Evolutionary conservation across 1,140 invertebrate genomes (phyloP).

Genomic region (Cylas formicarius): DNA sequence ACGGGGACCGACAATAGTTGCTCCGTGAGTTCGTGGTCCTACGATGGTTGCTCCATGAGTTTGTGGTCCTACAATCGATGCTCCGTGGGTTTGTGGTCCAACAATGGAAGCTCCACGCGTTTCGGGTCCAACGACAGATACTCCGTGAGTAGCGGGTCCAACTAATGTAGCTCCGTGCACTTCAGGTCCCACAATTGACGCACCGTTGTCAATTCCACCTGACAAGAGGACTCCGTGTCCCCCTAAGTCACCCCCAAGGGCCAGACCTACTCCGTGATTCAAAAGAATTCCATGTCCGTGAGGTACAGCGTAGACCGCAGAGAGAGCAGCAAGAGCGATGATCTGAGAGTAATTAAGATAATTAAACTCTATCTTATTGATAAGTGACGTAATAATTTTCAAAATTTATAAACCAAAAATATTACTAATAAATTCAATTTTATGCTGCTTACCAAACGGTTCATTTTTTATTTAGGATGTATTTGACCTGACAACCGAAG

Average conservation of each 20-base stretch:
- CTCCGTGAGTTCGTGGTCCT: slow-evolving; percentile 6
- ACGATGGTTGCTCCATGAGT: neutral
- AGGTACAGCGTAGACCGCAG: slow-evolving; percentile 12
- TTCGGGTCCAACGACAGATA: neutral
- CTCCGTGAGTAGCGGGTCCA: slow-evolving; percentile 1
- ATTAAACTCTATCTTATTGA: no score
- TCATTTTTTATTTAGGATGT: neutral
- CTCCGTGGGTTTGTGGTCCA: slow-evolving; percentile 1
- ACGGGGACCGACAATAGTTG: slow-evolving; percentile 7
- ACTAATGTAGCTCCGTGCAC: neutral
- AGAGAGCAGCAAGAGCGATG: slow-evolving; percentile 7
- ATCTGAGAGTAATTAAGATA: slow-evolving; percentile 5
- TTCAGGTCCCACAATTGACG: neutral
- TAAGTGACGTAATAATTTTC: neutral
- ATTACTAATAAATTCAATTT: neutral
- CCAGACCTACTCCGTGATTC: neutral
- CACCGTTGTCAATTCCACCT: slow-evolving; percentile 4
- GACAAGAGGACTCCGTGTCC: slow-evolving; percentile 1
- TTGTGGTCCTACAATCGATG: slow-evolving; percentile 11
- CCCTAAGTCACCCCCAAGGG: neutral
- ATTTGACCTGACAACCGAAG: neutral
- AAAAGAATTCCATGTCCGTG: slow-evolving; percentile 9
- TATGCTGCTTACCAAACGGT: slow-evolving; percentile 1
- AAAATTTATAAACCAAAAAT: neutral
- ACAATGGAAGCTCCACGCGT: neutral